Evolutionary conservation across 2,113 vertebrate genomes (phyloP).

Genomic region (Pelobates fuscus): DNA sequence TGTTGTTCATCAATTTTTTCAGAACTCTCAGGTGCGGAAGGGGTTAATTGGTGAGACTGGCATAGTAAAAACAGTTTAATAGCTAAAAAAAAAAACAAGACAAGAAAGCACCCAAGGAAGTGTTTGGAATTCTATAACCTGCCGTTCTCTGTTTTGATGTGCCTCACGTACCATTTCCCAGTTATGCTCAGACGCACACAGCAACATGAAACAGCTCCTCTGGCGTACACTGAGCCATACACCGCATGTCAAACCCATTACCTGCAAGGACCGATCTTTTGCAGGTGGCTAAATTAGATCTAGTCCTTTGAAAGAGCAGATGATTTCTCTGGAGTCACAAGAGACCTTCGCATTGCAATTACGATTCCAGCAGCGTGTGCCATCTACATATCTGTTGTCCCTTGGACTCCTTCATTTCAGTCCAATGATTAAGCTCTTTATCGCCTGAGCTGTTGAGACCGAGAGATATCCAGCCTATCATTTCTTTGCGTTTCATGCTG

Average conservation of each 20-base stretch:
- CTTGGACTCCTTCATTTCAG: constrained; percentile 96
- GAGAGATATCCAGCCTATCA: constrained; percentile 97
- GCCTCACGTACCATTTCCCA: constrained; percentile 6
- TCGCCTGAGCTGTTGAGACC: constrained; percentile 98
- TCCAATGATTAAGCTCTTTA: constrained; percentile 94
- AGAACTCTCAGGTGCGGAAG: too few relatives aligned
- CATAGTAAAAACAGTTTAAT: constrained; percentile 11
- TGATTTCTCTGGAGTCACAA: constrained; percentile 14
- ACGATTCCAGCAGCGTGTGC: constrained; percentile 92
- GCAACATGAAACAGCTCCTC: constrained; percentile 34
- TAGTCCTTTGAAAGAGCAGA: constrained; percentile 29
- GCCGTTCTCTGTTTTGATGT: neutral
- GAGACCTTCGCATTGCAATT: constrained; percentile 44
- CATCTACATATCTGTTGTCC: constrained; percentile 96
- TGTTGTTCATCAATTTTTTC: too few relatives aligned
- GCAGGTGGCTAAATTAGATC: constrained; percentile 39
- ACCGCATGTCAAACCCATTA: constrained; percentile 54
- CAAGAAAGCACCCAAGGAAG: constrained; percentile 41
- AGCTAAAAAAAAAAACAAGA: neutral
- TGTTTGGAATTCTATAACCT: constrained; percentile 32
- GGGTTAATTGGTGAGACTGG: too few relatives aligned
- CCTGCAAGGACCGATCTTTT: constrained; percentile 53
- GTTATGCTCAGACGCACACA: constrained; percentile 16
- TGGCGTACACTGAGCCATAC: constrained; percentile 51
- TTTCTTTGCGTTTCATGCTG: constrained; percentile 97